Base-by-base conservation (phyloP, 2,797 vertebrate genomes). In the Onychomys leucogaster region DNA sequence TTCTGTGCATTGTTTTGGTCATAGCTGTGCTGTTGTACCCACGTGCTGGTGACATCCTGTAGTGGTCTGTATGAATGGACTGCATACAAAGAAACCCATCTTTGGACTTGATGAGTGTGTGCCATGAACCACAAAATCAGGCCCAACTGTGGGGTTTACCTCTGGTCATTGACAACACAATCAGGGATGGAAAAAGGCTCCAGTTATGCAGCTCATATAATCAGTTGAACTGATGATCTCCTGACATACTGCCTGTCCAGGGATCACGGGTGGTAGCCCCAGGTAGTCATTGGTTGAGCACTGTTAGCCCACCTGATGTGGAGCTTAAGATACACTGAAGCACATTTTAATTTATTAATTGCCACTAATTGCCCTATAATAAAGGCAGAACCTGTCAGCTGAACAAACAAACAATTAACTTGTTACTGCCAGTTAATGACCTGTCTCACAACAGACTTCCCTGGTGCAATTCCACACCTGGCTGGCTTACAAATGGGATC, bases 321-420 rank as follows among this genome's bases (percentile, higher is more conserved):
- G 95, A 59, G 91, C 19, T 59, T 76, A 85, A 95, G 95, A 32
- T 61, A 88, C 94, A 73, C 27, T 59, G 82, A 94, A 95, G 80
- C 90, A 41, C 52, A 37, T 80, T 93, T 96, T 95, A 97, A 95
- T 90, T 95, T 96, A 97, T 97, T 96, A 97, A 95, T 91, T 97
- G 95, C 43, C 63, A 87, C 52, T 61, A 65, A 91, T 55, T 71
- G 69, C 83, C 89, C 89, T 96, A 63, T 95, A 96, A 97, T 97
- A 89, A 97, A 94, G 91, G 90, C 86, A 95, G 85, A 97, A 81
- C 32, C 59, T 94, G 94, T 92, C 86, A 96, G 90, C 81, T 85
- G 95, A 94, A 96, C 92, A 98, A 97, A 96, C 89, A 96, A 95
- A 97, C 96, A 97, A 97, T 96, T 91, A 97, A 94, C 89, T 91